Conservation (phyloP, 2,113 vertebrate species). For the Loxodonta africana region DNA sequence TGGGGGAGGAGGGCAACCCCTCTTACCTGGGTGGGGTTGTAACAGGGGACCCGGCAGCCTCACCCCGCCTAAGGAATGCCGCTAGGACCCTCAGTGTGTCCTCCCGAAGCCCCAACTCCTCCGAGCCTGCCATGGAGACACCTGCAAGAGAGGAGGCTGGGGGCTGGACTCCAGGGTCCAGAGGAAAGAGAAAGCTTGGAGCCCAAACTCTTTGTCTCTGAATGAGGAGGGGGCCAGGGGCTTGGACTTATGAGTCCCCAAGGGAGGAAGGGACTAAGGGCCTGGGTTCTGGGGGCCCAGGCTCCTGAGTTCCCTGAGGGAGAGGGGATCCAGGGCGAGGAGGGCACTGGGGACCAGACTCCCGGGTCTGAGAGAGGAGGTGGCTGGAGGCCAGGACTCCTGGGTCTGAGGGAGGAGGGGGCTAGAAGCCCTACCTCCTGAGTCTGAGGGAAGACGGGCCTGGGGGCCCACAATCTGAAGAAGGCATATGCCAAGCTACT, state of each 20-base stretch:
- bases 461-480: neutral
- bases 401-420: neutral
- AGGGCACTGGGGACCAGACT: neutral
- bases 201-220: neutral
- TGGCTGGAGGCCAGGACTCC: neutral
- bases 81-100: slow-evolving; percentile 84
- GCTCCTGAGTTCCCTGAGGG: neutral
- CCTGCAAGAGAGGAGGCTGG: slow-evolving; percentile 49
- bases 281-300: neutral
- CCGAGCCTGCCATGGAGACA: slow-evolving; percentile 77
- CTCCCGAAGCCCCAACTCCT: slow-evolving; percentile 74
- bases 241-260: neutral
- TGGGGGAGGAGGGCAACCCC: neutral
- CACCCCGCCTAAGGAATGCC: slow-evolving; percentile 82
- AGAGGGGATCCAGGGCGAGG: neutral
- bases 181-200: neutral
- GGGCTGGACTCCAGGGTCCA: neutral
- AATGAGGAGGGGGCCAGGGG: neutral
- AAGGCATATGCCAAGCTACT: neutral
- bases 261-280: neutral
- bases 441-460: neutral
- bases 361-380: neutral
- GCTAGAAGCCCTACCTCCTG: neutral
- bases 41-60: slow-evolving; percentile 68
- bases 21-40: slow-evolving; percentile 76